phyloP scores from a whole-genome alignment of 2,113 vertebrate genomes.

The Daboia siamensis region DNA sequence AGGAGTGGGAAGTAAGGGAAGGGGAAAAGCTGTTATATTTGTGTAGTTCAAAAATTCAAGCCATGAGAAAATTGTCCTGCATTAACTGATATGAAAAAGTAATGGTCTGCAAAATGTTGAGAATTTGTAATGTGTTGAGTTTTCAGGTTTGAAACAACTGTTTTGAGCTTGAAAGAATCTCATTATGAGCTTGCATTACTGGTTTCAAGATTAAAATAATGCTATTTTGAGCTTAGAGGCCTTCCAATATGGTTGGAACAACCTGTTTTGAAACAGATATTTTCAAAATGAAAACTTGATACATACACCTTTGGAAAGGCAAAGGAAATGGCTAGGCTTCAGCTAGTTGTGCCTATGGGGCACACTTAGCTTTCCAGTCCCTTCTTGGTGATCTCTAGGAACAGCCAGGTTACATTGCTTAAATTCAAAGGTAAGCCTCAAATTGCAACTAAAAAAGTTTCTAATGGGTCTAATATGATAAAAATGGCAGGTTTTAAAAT shows the following conservation, averaged over 20 bases:
- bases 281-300: not conserved
- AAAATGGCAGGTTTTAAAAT: not conserved
- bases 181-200: not conserved
- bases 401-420: not conserved
- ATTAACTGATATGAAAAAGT: not conserved
- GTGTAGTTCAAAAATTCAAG: not conserved
- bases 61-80: not conserved
- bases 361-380: not conserved
- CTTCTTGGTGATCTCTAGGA: not conserved
- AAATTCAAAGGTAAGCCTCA: not conserved
- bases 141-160: not conserved
- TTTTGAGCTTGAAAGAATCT: not conserved
- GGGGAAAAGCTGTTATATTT: not conserved
- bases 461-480: not conserved
- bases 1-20: not conserved
- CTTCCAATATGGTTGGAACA: not conserved
- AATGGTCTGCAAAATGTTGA: not conserved
- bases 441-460: not conserved
- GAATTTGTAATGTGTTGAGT: not conserved
- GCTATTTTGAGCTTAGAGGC: not conserved
- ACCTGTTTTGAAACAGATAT: not conserved
- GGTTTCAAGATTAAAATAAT: not conserved
- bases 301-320: not conserved
- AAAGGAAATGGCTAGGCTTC: not conserved
- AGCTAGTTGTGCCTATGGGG: not conserved